Evolutionary conservation across 2,888 invertebrate genomes (phyloP).

Genomic region (Junonia oenone): DNA sequence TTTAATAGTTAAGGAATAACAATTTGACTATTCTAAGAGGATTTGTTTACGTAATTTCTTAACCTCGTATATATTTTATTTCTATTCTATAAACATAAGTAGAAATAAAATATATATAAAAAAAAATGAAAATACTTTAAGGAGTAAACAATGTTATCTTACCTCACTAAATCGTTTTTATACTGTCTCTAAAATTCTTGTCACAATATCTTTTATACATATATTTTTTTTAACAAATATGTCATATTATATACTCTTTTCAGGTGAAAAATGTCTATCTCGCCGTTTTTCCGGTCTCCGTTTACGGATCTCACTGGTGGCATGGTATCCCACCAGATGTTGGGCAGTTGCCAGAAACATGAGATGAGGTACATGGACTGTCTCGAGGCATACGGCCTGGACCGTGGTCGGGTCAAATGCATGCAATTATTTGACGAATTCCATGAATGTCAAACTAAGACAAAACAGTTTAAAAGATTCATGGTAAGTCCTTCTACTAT

Average conservation of each 20-base stretch:
- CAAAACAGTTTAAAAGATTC: slow-evolving; percentile 81
- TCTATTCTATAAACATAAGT: not conserved
- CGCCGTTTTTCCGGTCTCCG: slow-evolving; percentile 84
- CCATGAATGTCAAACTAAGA: slow-evolving; percentile 82
- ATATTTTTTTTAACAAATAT: not conserved
- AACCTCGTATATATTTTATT: slow-evolving; percentile 19
- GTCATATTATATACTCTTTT: not conserved
- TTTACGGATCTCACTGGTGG: slow-evolving; percentile 85
- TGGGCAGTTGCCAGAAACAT: slow-evolving; percentile 82
- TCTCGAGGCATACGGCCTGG: slow-evolving; percentile 88
- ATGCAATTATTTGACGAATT: slow-evolving; percentile 82
- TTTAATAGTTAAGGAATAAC: not conserved
- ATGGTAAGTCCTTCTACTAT: too few relatives aligned
- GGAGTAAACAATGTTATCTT: too few relatives aligned
- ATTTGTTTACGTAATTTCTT: slow-evolving; percentile 37
- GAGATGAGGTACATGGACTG: slow-evolving; percentile 88
- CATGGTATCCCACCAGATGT: slow-evolving; percentile 82
- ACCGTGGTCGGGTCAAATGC: slow-evolving; percentile 83
- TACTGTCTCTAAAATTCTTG: too few relatives aligned
- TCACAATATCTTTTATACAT: too few relatives aligned
- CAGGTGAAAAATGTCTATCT: slow-evolving; percentile 73
- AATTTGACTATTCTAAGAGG: not conserved
- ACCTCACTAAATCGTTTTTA: too few relatives aligned
- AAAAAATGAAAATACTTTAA: too few relatives aligned
- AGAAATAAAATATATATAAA: not conserved